Percentiles rank a stretch among this genome's conserved stretches.
Evolutionary conservation across 2,888 invertebrate species (phyloP).

Genomic region (Conomelus anceps): DNA sequence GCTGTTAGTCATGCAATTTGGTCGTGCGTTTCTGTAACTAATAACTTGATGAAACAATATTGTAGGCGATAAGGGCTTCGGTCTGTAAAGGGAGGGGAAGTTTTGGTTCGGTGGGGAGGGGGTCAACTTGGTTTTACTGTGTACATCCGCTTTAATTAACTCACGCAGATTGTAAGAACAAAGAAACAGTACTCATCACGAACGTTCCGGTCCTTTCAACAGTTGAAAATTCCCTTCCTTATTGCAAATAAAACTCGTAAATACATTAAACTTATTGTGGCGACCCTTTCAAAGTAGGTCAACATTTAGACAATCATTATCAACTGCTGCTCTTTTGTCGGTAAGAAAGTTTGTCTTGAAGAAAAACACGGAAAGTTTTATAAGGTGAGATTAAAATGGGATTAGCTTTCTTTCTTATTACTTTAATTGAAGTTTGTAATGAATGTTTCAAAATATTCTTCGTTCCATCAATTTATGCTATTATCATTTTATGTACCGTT

Average conservation of each 20-base stretch:
- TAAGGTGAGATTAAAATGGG: no score
- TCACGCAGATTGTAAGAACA: background rate
- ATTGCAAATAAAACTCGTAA: background rate
- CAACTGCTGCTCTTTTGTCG: background rate
- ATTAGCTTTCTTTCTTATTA: background rate
- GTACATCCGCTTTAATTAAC: background rate
- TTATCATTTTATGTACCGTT: no score
- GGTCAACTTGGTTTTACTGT: no score
- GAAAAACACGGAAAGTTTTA: background rate
- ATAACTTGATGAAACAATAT: background rate
- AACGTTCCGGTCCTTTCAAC: no score
- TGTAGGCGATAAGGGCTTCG: background rate
- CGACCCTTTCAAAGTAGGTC: background rate
- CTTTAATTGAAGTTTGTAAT: background rate
- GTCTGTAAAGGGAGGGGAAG: no score
- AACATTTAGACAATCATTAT: background rate
- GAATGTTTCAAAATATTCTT: background rate
- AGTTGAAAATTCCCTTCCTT: background rate
- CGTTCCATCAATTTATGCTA: no score
- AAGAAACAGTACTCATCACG: background rate
- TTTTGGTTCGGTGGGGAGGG: background rate
- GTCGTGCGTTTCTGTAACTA: background rate
- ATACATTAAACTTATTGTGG: background rate
- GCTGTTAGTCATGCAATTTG: background rate
- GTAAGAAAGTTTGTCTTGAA: background rate